Evolutionary conservation across 2,797 vertebrate genomes (phyloP).

Genomic region (Geotrypetes seraphini): DNA sequence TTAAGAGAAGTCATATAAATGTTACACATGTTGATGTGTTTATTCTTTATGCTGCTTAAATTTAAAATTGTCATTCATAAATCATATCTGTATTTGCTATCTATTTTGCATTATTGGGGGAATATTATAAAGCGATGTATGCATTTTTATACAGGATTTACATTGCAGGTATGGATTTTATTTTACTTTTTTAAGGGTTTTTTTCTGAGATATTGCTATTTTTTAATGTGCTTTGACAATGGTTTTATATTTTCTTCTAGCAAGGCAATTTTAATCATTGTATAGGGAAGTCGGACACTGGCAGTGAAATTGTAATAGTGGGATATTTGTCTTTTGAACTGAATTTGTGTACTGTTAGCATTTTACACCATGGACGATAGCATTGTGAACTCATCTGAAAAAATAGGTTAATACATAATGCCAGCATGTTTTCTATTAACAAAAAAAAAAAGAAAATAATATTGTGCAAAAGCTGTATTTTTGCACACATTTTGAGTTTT

Average conservation of each 20-base stretch:
- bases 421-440: no score
- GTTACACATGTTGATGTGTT: no score
- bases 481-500: slow-evolving; percentile 47
- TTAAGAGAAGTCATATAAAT: no score
- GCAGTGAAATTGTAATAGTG: slow-evolving; percentile 19
- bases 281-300: slow-evolving; percentile 27
- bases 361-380: no score
- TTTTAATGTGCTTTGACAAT: slow-evolving; percentile 45
- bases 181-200: slow-evolving; percentile 30
- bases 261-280: slow-evolving; percentile 22
- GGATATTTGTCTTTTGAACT: slow-evolving; percentile 17
- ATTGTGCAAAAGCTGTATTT: slow-evolving; percentile 45
- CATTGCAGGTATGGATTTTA: slow-evolving; percentile 30
- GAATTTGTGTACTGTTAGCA: no score
- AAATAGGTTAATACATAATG: no score
- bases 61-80: no score
- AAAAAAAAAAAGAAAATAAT: no score
- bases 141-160: slow-evolving; percentile 26
- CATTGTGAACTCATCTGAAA: slow-evolving; percentile 29
- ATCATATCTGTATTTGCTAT: no score
- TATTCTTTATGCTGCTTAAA: no score
- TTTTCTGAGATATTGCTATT: no score
- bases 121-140: slow-evolving; percentile 17
- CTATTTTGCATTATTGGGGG: slow-evolving; percentile 15
- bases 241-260: slow-evolving; percentile 18